phyloP scores from a whole-genome alignment of 1,140 invertebrate genomes.

The Zophobas morio region DNA sequence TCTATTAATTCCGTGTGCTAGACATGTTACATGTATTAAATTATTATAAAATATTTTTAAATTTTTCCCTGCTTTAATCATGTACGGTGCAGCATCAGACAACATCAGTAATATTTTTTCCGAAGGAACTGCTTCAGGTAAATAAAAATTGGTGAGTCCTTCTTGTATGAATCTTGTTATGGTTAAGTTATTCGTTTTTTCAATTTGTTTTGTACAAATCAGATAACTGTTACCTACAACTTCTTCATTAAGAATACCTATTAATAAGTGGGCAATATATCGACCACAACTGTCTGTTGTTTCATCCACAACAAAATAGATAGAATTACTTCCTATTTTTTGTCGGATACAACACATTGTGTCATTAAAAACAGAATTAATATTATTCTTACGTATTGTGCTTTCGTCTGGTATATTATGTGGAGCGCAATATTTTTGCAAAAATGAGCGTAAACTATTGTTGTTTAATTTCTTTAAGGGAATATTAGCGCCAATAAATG shows the following conservation, averaged over 20 bases:
- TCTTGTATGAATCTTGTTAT: constrained; percentile 42
- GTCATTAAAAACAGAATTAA: constrained; percentile 30
- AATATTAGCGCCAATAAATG: constrained; percentile 40
- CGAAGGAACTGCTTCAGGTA: constrained; percentile 10
- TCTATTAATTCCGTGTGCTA: constrained; percentile 50
- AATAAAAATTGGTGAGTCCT: constrained; percentile 40
- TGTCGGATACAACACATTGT: constrained; percentile 19
- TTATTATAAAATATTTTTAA: constrained; percentile 54
- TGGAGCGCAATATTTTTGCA: constrained; percentile 48
- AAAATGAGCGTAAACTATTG: constrained; percentile 32
- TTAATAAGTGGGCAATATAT: constrained; percentile 49
- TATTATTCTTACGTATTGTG: constrained; percentile 35
- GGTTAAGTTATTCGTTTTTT: constrained; percentile 45
- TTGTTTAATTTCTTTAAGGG: constrained; percentile 46
- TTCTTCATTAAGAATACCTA: constrained; percentile 45
- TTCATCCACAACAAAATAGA: constrained; percentile 50
- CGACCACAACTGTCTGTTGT: constrained; percentile 43
- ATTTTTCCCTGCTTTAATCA: constrained; percentile 44
- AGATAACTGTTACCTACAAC: constrained; percentile 33
- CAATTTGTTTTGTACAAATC: constrained; percentile 42
- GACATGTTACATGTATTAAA: constrained; percentile 49
- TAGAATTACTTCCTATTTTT: constrained; percentile 19
- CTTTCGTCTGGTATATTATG: constrained; percentile 41
- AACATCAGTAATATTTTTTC: constrained; percentile 51
- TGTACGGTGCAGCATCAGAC: constrained; percentile 49